Evolutionary conservation across 1,140 invertebrate genomes (phyloP).

Genomic region (Drosophila burlai): DNA sequence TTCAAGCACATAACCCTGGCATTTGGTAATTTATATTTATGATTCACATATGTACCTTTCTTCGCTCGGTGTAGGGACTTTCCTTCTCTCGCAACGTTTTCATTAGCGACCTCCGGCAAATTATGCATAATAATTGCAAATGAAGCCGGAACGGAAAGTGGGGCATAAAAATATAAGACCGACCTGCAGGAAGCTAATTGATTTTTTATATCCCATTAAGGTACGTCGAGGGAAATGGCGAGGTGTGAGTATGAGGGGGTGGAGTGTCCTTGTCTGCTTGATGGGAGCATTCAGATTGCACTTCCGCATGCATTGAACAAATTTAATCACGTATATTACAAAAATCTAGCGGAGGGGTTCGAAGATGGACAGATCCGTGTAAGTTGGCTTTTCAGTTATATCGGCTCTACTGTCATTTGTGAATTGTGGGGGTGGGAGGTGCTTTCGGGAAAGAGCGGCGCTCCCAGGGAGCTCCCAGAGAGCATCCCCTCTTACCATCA

Average conservation of each 20-base stretch:
- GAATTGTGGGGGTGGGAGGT: background rate
- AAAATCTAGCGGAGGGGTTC: too few relatives aligned
- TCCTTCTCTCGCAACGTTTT: conserved; percentile 30
- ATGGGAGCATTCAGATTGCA: conserved; percentile 37
- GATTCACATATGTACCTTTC: too few relatives aligned
- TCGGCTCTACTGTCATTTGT: background rate
- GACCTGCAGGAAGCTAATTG: background rate
- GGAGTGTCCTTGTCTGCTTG: background rate
- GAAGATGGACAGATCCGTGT: too few relatives aligned
- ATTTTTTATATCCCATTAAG: conserved; percentile 54
- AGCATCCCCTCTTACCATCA: background rate
- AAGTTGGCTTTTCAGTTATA: too few relatives aligned
- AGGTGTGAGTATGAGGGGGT: background rate
- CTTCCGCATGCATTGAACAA: conserved; percentile 29
- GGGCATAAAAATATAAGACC: conserved; percentile 46
- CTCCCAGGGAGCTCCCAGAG: background rate
- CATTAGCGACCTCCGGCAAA: conserved; percentile 64
- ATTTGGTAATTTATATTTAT: background rate
- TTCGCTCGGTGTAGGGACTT: background rate
- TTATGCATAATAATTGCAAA: conserved; percentile 79
- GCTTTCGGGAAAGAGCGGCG: background rate
- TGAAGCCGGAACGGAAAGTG: conserved; percentile 21
- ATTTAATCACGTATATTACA: background rate
- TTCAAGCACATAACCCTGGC: background rate
- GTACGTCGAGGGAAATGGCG: background rate